These are phyloP conservation scores for Eulemur macaco DNA, from an alignment of 2,113 vertebrate genomes.

Conservation along the genomic window DNA sequence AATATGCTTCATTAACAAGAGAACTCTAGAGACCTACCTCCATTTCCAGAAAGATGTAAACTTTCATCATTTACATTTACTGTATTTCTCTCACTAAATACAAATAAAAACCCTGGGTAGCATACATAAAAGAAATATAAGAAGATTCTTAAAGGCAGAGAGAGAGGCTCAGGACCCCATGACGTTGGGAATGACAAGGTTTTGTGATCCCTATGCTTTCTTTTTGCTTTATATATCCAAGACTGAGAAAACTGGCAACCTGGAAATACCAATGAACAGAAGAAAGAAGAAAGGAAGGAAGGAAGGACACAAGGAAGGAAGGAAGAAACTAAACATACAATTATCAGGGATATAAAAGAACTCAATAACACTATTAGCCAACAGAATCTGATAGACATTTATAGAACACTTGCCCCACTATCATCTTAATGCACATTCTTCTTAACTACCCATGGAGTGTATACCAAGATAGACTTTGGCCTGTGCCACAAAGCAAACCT, in stretches of 20 bases:
- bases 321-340: background rate
- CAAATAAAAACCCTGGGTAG: background rate
- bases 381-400: background rate
- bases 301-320: too few relatives aligned
- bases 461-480: background rate
- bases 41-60: background rate
- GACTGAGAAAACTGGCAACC: background rate
- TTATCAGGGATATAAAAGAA: background rate
- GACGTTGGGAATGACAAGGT: background rate
- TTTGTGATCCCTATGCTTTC: background rate
- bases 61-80: background rate
- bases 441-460: background rate
- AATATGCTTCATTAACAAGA: background rate
- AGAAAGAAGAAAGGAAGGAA: too few relatives aligned
- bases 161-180: background rate
- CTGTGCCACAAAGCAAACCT: background rate
- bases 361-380: background rate
- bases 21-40: background rate
- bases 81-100: background rate
- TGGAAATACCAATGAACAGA: background rate
- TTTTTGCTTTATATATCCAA: background rate
- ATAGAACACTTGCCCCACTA: background rate
- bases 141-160: background rate
- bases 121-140: background rate
- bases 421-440: too few relatives aligned